Evolutionary conservation across 1,140 invertebrate genomes (phyloP).

Genomic region (Drosophila sp.): DNA sequence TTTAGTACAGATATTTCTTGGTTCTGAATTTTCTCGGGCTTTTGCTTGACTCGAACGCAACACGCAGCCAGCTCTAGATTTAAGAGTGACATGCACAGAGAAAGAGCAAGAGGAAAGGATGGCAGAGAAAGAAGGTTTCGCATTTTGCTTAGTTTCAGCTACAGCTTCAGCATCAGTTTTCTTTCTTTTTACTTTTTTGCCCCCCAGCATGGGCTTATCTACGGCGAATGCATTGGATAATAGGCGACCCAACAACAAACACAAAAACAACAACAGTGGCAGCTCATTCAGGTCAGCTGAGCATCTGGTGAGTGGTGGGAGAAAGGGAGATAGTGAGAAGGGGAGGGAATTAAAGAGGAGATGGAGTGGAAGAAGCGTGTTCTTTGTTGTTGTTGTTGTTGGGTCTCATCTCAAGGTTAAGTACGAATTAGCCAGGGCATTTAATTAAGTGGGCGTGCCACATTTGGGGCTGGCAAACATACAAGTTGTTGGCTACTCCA

Average conservation of each 20-base stretch:
- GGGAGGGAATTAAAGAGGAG: not conserved
- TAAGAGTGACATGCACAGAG: conserved; percentile 17
- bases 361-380: not conserved
- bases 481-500: not conserved
- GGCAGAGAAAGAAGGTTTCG: conserved; percentile 7
- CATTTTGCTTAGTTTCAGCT: conserved; percentile 11
- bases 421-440: conserved; percentile 61
- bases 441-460: conserved; percentile 75
- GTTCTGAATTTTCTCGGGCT: not conserved
- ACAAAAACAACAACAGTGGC: not conserved
- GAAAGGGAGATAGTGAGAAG: not conserved
- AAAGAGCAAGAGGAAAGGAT: not conserved
- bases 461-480: conserved; percentile 25
- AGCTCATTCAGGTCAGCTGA: conserved; percentile 43
- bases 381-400: conserved; percentile 19
- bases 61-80: conserved; percentile 1
- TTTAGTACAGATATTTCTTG: not conserved
- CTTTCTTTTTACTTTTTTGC: conserved; percentile 2
- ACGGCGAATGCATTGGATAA: conserved; percentile 52
- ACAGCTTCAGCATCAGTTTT: conserved; percentile 10
- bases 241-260: not conserved
- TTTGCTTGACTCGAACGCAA: not conserved
- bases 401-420: conserved; percentile 45
- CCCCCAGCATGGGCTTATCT: conserved; percentile 54
- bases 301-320: not conserved